Conservation (phyloP, 1,140 invertebrate genomes). For the Fopius arisanus region DNA sequence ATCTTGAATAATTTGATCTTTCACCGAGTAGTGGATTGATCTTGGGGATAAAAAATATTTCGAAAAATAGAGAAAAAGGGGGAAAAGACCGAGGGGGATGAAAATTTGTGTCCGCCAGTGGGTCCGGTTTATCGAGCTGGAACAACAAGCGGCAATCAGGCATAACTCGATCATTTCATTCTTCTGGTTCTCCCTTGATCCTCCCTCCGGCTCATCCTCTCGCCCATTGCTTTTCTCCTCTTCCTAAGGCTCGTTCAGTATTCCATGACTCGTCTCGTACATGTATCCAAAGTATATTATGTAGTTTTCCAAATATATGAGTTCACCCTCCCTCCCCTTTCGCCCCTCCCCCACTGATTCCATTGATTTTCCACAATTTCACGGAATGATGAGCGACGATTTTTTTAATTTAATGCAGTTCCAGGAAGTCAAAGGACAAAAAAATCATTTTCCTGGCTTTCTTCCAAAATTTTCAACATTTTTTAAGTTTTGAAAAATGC, state of each 20-base stretch:
- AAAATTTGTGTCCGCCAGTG: slow-evolving; percentile 43
- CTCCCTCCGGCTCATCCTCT: slow-evolving; percentile 23
- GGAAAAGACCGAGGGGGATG: slow-evolving; percentile 33
- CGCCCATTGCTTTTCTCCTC: not conserved
- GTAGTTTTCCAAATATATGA: too few relatives aligned
- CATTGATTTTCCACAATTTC: too few relatives aligned
- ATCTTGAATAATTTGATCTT: too few relatives aligned
- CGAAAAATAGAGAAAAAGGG: slow-evolving; percentile 11
- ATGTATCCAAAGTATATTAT: not conserved
- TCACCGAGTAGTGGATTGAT: not conserved
- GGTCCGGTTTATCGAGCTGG: slow-evolving; percentile 57
- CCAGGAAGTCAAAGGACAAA: too few relatives aligned
- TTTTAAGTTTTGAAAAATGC: too few relatives aligned
- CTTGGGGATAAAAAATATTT: not conserved
- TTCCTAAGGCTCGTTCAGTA: not conserved
- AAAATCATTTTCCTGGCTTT: too few relatives aligned
- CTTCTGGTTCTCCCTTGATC: slow-evolving; percentile 46
- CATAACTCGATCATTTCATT: slow-evolving; percentile 60
- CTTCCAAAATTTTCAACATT: too few relatives aligned
- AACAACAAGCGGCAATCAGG: slow-evolving; percentile 60
- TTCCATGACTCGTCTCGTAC: not conserved
- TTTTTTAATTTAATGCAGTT: too few relatives aligned
- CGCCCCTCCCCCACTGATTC: too few relatives aligned
- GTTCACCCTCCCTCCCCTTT: too few relatives aligned
- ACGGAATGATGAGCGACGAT: too few relatives aligned